Base-by-base conservation (phyloP, 2,888 invertebrate genomes). In the Cerastoderma edule region DNA sequence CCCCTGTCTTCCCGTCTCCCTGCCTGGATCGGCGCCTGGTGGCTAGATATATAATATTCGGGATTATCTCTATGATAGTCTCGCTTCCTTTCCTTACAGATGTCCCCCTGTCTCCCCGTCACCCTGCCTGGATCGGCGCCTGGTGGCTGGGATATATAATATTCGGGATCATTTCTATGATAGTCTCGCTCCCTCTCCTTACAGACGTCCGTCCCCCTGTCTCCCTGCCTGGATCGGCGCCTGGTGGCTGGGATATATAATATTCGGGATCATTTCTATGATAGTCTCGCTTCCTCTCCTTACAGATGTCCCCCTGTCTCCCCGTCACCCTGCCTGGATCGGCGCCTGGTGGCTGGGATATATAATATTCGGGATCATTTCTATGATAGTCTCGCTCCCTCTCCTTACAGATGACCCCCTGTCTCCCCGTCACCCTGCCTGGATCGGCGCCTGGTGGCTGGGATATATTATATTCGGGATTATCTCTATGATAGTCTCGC, bases 321-420 rank as follows among this genome's bases (percentile, higher is more conserved):
- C 82, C 0, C 68, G 74, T 8, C 86, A 88, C 66, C 87, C 86
- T 8, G 81, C 86, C 19, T 88, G 87, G 87, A 78, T 88, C 2
- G 88, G 88, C 2, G 88, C 88, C 2, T 88, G 88, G 88, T 88
- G 88, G 88, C 70, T 88, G 19, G 88, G n/a, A 0, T 87, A 86
- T 53, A 48, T 87, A 8, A 56, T 85, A 5, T 85, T 87, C 22
- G 88, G 88, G 3, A 8, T 76, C 13, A 57, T 80, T 0, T 66
- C 84, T 8, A 72, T 87, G 10, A n/a, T n/a, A n/a, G n/a, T n/a
- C n/a, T n/a, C n/a, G n/a, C n/a, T n/a, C n/a, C n/a, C n/a, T n/a
- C n/a, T n/a, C n/a, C n/a, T n/a, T n/a, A n/a, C n/a, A n/a, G n/a
- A n/a, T n/a, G n/a, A n/a, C 0, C 68, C 66, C 8, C 83, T 88